phyloP scores from a whole-genome alignment of 1,140 invertebrate genomes.

The Ephestia elutella region DNA sequence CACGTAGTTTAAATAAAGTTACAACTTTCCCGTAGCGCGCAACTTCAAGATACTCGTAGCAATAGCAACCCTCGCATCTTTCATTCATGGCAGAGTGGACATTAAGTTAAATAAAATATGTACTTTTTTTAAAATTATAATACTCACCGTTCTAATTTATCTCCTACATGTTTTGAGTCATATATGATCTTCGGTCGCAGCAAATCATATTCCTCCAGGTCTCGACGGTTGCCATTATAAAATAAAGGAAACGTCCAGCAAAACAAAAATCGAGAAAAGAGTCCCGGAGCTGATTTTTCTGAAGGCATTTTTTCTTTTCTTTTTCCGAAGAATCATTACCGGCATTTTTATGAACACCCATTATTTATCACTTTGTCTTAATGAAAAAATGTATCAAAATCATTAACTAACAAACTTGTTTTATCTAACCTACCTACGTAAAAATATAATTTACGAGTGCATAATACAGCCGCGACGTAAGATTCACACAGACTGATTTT shows the following conservation, averaged over 20 bases:
- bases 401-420: not conserved
- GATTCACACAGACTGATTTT: constrained; percentile 14
- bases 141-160: constrained; percentile 76
- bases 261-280: constrained; percentile 50
- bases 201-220: constrained; percentile 80
- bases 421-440: constrained; percentile 1
- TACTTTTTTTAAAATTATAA: too few species aligned
- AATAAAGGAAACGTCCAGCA: constrained; percentile 80
- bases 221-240: constrained; percentile 76
- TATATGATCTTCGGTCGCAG: constrained; percentile 75
- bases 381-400: not conserved
- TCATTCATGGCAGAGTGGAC: too few species aligned
- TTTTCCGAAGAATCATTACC: constrained; percentile 3
- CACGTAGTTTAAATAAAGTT: too few species aligned
- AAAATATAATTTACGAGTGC: constrained; percentile 7
- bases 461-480: constrained; percentile 19
- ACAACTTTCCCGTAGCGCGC: too few species aligned
- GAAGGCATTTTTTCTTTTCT: constrained; percentile 22
- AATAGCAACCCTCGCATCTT: too few species aligned
- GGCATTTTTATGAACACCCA: constrained; percentile 4
- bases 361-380: not conserved
- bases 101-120: too few species aligned
- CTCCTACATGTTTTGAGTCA: constrained; percentile 74
- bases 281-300: constrained; percentile 35
- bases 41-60: too few species aligned